A percentile compares a stretch with the other conserved stretches of the same genome.
Conservation (phyloP, 1,140 invertebrate genomes). For the Sycophaga agraensis region DNA sequence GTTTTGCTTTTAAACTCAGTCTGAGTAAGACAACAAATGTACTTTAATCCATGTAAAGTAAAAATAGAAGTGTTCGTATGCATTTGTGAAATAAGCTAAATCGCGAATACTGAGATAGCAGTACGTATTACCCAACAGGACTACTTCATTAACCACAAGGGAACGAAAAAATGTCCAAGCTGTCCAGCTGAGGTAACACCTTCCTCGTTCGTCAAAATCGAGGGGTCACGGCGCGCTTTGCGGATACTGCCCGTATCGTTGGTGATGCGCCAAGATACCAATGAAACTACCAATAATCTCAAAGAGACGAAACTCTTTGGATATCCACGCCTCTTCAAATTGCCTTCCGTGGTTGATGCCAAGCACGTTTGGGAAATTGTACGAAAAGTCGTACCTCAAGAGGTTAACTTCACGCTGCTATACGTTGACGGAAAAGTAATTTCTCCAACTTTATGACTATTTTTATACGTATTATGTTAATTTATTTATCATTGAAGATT, state of each 20-base stretch:
- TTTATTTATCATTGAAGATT: neutral
- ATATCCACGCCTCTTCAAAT: constrained; percentile 62
- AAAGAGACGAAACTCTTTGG: constrained; percentile 60
- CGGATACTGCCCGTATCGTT: constrained; percentile 63
- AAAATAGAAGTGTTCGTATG: neutral
- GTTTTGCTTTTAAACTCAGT: too few relatives aligned
- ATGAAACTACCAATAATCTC: constrained; percentile 60
- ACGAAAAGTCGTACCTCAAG: constrained; percentile 56
- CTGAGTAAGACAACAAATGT: too few relatives aligned
- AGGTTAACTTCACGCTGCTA: constrained; percentile 55
- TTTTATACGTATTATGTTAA: neutral
- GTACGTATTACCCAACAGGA: constrained; percentile 46
- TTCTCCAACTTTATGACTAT: neutral
- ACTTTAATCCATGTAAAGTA: too few relatives aligned
- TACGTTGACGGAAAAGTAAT: constrained; percentile 58
- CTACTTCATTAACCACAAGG: constrained; percentile 48
- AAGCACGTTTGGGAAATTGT: constrained; percentile 59
- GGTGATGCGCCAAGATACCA: constrained; percentile 60
- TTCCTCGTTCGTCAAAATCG: constrained; percentile 48
- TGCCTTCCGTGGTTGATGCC: constrained; percentile 63
- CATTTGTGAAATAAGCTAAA: constrained; percentile 45
- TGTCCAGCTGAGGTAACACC: constrained; percentile 41
- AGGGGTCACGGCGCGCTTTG: constrained; percentile 46
- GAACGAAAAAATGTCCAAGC: constrained; percentile 43
- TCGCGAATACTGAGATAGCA: constrained; percentile 41